Evolutionary conservation across 2,113 vertebrate genomes (phyloP).

Genomic region (Chaetops frenatus): DNA sequence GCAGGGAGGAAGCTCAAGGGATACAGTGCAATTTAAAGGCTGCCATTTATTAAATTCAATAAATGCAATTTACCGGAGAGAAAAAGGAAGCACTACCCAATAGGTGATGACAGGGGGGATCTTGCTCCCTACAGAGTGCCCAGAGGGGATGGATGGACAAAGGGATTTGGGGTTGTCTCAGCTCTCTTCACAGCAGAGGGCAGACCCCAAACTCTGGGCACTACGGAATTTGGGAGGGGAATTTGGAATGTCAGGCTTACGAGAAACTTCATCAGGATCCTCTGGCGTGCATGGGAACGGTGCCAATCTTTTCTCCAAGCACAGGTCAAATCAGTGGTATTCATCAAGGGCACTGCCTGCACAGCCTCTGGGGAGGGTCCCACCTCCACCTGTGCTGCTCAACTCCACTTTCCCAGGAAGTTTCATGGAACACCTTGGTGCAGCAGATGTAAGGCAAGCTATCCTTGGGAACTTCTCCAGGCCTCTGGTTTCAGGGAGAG

Average conservation of each 20-base stretch:
- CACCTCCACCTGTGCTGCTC: background rate
- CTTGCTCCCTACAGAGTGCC: background rate
- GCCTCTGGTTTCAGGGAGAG: background rate
- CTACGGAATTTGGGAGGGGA: accelerated
- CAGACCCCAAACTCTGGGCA: background rate
- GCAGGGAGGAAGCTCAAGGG: background rate
- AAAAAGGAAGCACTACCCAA: background rate
- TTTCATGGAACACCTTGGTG: accelerated
- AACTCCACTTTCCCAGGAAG: background rate
- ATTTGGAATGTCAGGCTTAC: background rate
- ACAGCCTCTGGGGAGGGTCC: background rate
- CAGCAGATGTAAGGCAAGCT: background rate
- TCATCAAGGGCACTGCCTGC: background rate
- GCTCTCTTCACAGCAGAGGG: background rate
- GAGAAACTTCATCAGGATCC: background rate
- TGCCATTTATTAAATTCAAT: too few species aligned
- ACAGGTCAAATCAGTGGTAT: background rate
- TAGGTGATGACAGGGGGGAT: background rate
- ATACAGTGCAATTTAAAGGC: background rate
- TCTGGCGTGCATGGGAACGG: background rate
- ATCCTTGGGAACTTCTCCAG: background rate
- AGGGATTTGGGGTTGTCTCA: background rate
- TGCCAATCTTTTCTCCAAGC: background rate
- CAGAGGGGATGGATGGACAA: background rate
- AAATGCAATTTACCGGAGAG: background rate